Conservation (phyloP, 2,797 vertebrate genomes). For the Tangara arthus region DNA sequence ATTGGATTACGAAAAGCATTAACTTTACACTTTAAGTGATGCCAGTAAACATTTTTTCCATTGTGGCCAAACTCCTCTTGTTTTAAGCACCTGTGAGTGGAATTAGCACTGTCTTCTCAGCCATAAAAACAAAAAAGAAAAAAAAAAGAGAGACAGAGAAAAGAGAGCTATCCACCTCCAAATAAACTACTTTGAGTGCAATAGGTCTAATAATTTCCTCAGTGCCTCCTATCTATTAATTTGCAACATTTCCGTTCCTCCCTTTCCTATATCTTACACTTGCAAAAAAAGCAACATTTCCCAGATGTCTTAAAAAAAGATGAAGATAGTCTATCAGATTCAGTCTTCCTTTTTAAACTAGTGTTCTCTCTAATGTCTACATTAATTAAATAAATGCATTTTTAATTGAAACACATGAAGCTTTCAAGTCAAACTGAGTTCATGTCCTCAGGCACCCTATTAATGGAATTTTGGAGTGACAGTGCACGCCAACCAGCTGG, state of each 20-base stretch:
- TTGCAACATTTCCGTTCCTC: not conserved
- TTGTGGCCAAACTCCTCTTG: not conserved
- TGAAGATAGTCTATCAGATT: constrained; percentile 18
- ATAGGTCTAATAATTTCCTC: not conserved
- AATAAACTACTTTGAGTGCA: not conserved
- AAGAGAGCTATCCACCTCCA: not conserved
- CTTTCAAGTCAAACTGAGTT: constrained; percentile 62
- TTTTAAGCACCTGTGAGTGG: constrained; percentile 19
- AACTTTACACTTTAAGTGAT: constrained; percentile 16
- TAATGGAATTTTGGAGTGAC: constrained; percentile 63
- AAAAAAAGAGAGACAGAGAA: not conserved
- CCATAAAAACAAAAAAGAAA: not conserved
- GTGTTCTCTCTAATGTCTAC: constrained; percentile 50
- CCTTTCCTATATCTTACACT: not conserved
- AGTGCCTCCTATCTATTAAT: not conserved
- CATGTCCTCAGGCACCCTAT: constrained; percentile 61
- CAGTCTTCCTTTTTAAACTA: constrained; percentile 21
- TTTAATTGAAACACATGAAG: constrained; percentile 65
- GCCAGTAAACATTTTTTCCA: constrained; percentile 12
- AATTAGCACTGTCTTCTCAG: not conserved
- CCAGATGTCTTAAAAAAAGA: constrained; percentile 5
- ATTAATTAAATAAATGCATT: constrained; percentile 69
- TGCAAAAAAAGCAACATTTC: not conserved
- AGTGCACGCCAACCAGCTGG: constrained; percentile 27
- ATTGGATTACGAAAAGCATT: not conserved